phyloP scores from a whole-genome alignment of 2,113 vertebrate genomes.

The Brachyhypopomus occidentalis region DNA sequence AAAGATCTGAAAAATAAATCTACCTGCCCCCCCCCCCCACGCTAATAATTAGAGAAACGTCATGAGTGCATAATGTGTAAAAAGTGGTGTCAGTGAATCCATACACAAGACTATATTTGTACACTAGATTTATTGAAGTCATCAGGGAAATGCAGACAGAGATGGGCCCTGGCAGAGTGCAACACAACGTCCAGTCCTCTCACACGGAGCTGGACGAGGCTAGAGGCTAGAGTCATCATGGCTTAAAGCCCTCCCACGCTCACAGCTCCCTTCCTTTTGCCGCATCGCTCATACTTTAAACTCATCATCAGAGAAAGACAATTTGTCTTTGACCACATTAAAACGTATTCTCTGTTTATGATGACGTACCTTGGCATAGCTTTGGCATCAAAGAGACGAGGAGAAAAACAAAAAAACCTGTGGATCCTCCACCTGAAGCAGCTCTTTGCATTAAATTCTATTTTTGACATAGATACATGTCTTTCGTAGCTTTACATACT shows the following conservation, averaged over 20 bases:
- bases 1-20: background rate
- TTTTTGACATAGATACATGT: constrained; percentile 46
- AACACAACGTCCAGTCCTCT: constrained; percentile 33
- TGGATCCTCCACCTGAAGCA: constrained; percentile 45
- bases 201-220: constrained; percentile 31
- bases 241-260: constrained; percentile 32
- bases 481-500: constrained; percentile 61
- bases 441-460: constrained; percentile 70
- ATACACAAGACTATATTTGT: constrained; percentile 18
- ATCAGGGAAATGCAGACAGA: constrained; percentile 47
- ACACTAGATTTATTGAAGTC: constrained; percentile 44
- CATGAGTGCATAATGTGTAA: background rate
- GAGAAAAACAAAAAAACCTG: constrained; percentile 46
- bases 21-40: background rate
- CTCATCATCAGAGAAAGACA: constrained; percentile 19
- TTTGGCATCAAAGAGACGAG: constrained; percentile 73
- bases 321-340: constrained; percentile 25
- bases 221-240: constrained; percentile 25
- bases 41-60: background rate
- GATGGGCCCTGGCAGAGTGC: constrained; percentile 35
- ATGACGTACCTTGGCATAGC: constrained; percentile 65
- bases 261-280: constrained; percentile 22
- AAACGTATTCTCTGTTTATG: constrained; percentile 33
- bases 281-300: constrained; percentile 23
- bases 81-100: background rate